phyloP scores from a whole-genome alignment of 53 echinoderm and acorn worm genomes.

The Hippasteria phrygiana region DNA sequence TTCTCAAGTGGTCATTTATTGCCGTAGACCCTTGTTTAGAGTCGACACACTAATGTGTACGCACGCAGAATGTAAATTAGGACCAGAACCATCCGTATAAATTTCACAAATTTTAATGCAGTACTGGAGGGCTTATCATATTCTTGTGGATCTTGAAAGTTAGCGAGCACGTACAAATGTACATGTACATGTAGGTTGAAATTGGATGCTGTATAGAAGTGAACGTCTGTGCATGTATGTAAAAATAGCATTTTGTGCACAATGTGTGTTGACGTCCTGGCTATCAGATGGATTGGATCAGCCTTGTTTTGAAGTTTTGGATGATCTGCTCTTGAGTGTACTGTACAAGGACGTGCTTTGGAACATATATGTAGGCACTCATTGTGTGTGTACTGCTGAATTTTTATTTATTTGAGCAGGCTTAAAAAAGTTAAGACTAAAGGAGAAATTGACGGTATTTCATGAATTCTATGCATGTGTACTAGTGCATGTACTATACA shows the following conservation, averaged over 20 bases:
- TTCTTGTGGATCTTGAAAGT: conserved; percentile 13
- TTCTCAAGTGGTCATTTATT: background rate
- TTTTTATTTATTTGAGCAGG: no score
- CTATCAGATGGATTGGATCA: background rate
- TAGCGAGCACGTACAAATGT: background rate
- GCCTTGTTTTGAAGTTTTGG: background rate
- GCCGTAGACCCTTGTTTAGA: background rate
- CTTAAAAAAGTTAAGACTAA: no score
- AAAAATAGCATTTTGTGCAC: background rate
- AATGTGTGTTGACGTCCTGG: background rate
- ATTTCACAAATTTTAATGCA: conserved; percentile 19
- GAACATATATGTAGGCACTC: no score
- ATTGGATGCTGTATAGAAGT: background rate
- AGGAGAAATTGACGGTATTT: no score
- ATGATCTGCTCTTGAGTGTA: background rate
- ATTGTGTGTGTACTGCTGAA: no score
- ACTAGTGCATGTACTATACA: no score
- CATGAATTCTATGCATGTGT: no score
- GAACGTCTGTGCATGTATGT: background rate
- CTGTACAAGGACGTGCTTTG: background rate
- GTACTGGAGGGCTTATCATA: background rate
- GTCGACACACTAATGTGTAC: no score
- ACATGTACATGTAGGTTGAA: background rate
- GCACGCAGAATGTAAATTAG: conserved; percentile 35
- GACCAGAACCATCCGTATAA: conserved; percentile 1